A percentile compares a stretch with the other conserved stretches of the same genome.
Evolutionary conservation across 2,888 invertebrate species (phyloP).

Genomic region (Caenorhabditis afra): DNA sequence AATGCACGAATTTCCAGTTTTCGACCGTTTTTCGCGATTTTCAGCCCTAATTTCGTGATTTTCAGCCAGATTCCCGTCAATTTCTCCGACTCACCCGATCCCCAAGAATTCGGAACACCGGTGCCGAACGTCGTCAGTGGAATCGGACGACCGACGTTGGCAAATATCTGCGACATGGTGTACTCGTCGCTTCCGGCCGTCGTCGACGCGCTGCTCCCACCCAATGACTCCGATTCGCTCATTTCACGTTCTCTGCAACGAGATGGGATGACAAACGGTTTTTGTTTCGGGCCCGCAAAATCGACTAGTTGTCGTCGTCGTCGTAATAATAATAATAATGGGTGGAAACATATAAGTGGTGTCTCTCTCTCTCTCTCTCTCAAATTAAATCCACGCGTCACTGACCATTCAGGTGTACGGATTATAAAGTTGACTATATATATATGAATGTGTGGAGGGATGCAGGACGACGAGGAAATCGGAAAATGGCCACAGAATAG

Average conservation of each 20-base stretch:
- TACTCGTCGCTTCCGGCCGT: slow-evolving; percentile 71
- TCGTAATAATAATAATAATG: not conserved
- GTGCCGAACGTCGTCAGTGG: slow-evolving; percentile 48
- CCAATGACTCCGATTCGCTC: slow-evolving; percentile 78
- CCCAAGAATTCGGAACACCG: slow-evolving; percentile 60
- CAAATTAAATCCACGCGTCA: slow-evolving; percentile 24
- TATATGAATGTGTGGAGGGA: not conserved
- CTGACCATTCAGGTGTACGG: slow-evolving; percentile 25
- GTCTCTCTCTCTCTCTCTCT: not conserved
- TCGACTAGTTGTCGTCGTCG: not conserved
- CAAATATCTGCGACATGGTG: slow-evolving; percentile 71
- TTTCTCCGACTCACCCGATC: slow-evolving; percentile 60
- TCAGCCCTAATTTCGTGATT: not conserved
- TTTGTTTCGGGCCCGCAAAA: too few relatives aligned
- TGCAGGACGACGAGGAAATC: not conserved
- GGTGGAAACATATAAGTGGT: not conserved
- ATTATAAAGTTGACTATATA: slow-evolving; percentile 25
- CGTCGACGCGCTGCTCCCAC: slow-evolving; percentile 70
- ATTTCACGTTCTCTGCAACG: slow-evolving; percentile 73
- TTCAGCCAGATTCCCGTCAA: not conserved
- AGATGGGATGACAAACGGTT: too few relatives aligned
- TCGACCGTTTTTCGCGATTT: not conserved
- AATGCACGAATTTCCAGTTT: slow-evolving; percentile 1
- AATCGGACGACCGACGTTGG: slow-evolving; percentile 70
- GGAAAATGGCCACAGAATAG: slow-evolving; percentile 8